These are phyloP conservation scores for Archips xylosteana DNA, from an alignment of 2,888 invertebrate species.

Conservation along the genomic window DNA sequence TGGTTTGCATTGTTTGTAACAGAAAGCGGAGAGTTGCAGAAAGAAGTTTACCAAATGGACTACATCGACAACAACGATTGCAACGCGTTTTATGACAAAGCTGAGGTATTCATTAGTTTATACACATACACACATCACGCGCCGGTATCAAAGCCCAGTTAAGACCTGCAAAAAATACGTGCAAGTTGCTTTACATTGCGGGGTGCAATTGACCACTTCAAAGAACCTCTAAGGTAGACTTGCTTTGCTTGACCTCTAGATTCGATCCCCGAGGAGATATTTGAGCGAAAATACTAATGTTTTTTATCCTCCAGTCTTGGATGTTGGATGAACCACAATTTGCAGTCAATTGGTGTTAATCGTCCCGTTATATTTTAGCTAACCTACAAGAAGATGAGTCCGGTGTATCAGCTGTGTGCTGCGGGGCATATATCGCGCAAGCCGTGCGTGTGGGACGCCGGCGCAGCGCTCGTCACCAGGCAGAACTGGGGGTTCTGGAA, in stretches of 20 bases:
- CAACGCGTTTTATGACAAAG: constrained; percentile 61
- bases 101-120: constrained; percentile 46
- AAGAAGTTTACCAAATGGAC: constrained; percentile 60
- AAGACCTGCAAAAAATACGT: no score
- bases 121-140: neutral
- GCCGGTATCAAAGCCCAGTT: no score
- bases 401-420: constrained; percentile 60
- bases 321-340: no score
- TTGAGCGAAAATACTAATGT: no score
- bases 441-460: constrained; percentile 70
- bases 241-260: no score
- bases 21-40: constrained; percentile 59
- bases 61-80: constrained; percentile 59
- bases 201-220: no score
- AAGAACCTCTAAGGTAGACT: no score
- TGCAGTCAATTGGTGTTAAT: no score
- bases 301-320: no score
- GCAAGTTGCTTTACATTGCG: no score
- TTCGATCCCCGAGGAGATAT: no score
- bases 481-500: constrained; percentile 64
- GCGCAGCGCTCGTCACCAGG: constrained; percentile 61
- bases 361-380: constrained; percentile 50
- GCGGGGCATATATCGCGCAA: constrained; percentile 42
- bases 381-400: constrained; percentile 59
- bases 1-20: constrained; percentile 11